Evolutionary conservation across 2,113 vertebrate genomes (phyloP), one percentile per base, ranked within the genome.

Genomic region (Heterocephalus glaber): DNA sequence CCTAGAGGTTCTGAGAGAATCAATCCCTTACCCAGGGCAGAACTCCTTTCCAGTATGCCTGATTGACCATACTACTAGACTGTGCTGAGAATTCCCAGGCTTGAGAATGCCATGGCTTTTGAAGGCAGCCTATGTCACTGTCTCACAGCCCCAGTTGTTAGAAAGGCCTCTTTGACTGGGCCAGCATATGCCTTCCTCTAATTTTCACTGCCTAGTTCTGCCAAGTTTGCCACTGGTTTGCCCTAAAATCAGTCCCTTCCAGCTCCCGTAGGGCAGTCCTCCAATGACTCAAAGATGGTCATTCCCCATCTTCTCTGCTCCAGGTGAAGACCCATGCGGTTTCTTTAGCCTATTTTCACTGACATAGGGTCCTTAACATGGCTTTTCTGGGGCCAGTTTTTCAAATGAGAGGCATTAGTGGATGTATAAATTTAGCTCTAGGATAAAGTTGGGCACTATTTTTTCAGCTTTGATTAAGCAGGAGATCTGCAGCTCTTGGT

Each of bases 401-500:
- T 87, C 56, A 90, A 80, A 61, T 58, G 54, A 30, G 68, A 86
- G 54, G 68, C 22, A 8, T 96, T 35, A 4, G 70, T 92, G 79
- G 90, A 93, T 94, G 81, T 56, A 94, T 97, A 97, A 97, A 95
- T 97, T 96, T 96, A 97, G 95, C 82, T 87, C 38, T 87, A 80
- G 74, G 91, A 79, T 93, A 95, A 95, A 96, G 84, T 54, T 89
- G 68, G 92, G 70, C 49, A 90, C 70, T 89, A 7, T 95, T 96
- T 95, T 90, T 85, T 97, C 74, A 96, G 84, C 92, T 93, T 94
- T 66, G 58, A 95, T 95, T 95, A 96, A 81, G 5, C 26, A 17
- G 0, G 14, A 35, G 56, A 2, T 91, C 38, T 83, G 9, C 35
- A 41, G 26, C 85, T 94, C 38, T 95, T 65, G 19, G 35, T 70